Evolutionary conservation across 2,888 invertebrate genomes (phyloP).

Genomic region (Ligdia adustata): DNA sequence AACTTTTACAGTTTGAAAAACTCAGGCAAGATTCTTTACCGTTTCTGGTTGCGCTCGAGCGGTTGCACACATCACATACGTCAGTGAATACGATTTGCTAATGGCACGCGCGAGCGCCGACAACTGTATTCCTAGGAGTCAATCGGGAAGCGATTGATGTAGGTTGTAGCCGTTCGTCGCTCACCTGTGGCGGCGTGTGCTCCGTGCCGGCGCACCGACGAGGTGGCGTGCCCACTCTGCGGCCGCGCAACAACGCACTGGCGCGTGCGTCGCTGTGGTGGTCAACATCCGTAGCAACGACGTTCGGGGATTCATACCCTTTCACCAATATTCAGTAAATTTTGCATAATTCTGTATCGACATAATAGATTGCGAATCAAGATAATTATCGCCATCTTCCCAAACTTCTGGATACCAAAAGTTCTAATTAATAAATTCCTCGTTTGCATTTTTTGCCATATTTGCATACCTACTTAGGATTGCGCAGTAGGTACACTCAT

Average conservation of each 20-base stretch:
- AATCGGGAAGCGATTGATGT: background rate
- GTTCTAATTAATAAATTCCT: too few relatives aligned
- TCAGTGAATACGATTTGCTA: background rate
- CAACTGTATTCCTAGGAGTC: background rate
- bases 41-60: slow-evolving; percentile 65
- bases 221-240: background rate
- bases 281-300: background rate
- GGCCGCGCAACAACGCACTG: background rate
- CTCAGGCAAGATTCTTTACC: slow-evolving; percentile 54
- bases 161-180: too few relatives aligned
- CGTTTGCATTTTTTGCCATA: too few relatives aligned
- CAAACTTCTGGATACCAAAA: too few relatives aligned
- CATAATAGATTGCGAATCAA: too few relatives aligned
- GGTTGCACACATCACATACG: slow-evolving; percentile 41
- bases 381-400: too few relatives aligned
- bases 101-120: background rate
- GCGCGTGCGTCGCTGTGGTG: background rate
- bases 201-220: background rate
- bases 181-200: background rate
- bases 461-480: too few relatives aligned
- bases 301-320: background rate
- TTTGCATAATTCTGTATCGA: too few relatives aligned
- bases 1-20: slow-evolving; percentile 73
- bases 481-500: too few relatives aligned
- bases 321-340: background rate